Percentiles rank a stretch among this genome's conserved stretches.
phyloP scores from a whole-genome alignment of 2,797 vertebrate genomes.

The Danio albolineatus region DNA sequence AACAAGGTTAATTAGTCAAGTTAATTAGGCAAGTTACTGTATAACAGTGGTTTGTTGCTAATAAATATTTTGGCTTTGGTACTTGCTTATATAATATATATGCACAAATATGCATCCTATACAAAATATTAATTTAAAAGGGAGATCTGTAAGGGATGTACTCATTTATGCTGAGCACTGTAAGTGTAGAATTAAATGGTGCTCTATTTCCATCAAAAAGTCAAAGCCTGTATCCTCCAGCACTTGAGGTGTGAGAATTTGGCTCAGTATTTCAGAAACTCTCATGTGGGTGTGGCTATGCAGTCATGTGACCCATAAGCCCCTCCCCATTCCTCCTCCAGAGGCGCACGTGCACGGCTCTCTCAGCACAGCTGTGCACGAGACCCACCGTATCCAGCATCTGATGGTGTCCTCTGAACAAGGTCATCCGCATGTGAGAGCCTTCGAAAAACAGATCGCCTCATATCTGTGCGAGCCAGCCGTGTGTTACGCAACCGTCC shows the following conservation, averaged over 20 bases:
- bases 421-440: not conserved
- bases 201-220: not conserved
- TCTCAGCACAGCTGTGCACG: constrained; percentile 25
- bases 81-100: too few relatives aligned
- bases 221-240: not conserved
- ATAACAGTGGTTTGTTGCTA: too few relatives aligned
- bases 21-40: too few relatives aligned
- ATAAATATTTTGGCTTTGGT: too few relatives aligned
- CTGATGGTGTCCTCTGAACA: constrained; percentile 4
- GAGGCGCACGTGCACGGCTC: constrained; percentile 17
- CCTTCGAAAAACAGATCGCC: not conserved
- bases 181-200: not conserved
- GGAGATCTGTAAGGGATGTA: too few relatives aligned
- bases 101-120: too few relatives aligned
- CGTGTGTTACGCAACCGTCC: constrained; percentile 18
- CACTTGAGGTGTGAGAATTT: not conserved
- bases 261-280: constrained; percentile 4
- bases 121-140: too few relatives aligned
- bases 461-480: not conserved
- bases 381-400: not conserved
- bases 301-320: constrained; percentile 61
- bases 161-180: too few relatives aligned
- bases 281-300: not conserved
- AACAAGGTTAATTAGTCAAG: too few relatives aligned
- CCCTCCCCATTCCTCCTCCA: not conserved